These are phyloP conservation scores for Myotis myotis DNA, from an alignment of 2,797 vertebrate genomes.

Conservation along the genomic window DNA sequence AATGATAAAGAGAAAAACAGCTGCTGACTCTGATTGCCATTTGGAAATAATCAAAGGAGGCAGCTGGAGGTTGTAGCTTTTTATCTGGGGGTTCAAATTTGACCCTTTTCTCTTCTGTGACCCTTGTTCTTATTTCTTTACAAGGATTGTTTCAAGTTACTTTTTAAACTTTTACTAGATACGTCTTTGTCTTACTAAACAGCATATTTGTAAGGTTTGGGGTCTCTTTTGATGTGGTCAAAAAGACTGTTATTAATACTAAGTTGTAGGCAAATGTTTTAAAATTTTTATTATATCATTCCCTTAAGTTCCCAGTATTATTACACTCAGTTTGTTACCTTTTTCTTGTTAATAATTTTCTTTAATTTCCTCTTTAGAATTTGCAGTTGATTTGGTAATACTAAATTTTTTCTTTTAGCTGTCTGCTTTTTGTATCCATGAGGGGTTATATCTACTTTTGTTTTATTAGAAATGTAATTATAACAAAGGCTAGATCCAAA, in stretches of 20 bases:
- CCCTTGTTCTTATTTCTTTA: conserved; percentile 75
- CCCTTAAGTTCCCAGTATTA: conserved; percentile 41
- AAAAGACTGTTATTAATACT: conserved; percentile 50
- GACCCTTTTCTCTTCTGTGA: conserved; percentile 73
- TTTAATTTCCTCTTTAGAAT: conserved; percentile 64
- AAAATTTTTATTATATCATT: conserved; percentile 33
- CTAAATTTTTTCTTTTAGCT: conserved; percentile 4
- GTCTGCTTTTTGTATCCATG: conserved; percentile 37
- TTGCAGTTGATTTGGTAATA: conserved; percentile 39
- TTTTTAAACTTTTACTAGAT: conserved; percentile 64
- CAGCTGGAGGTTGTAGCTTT: conserved; percentile 75
- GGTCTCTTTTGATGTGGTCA: conserved; percentile 64
- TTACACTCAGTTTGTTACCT: conserved; percentile 28
- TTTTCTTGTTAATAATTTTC: conserved; percentile 56
- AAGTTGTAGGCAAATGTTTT: conserved; percentile 27
- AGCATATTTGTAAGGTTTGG: conserved; percentile 61
- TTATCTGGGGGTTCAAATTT: conserved; percentile 73
- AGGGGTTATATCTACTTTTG: conserved; percentile 6
- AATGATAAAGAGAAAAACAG: conserved; percentile 72
- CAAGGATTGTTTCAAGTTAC: conserved; percentile 73
- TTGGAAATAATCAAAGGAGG: conserved; percentile 79
- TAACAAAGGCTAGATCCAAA: conserved; percentile 13
- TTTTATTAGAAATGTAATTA: conserved; percentile 36
- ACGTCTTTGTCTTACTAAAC: conserved; percentile 65
- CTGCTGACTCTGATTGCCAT: conserved; percentile 72